A percentile compares a stretch with the other conserved stretches of the same genome.
These are phyloP conservation scores for Ichneumoninae sp. DNA, from an alignment of 2,888 invertebrate genomes.

Conservation along the genomic window DNA sequence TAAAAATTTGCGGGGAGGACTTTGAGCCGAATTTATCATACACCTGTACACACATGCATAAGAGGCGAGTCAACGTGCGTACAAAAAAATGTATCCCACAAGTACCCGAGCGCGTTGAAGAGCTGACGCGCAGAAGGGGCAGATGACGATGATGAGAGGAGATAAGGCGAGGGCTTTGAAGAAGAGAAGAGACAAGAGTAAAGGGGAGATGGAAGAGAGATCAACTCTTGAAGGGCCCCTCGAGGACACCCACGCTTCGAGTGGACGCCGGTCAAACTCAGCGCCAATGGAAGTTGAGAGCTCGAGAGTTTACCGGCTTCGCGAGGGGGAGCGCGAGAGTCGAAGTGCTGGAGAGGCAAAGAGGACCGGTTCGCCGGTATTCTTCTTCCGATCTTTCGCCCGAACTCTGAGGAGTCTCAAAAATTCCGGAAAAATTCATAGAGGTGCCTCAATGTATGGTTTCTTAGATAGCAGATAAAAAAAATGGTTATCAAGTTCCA, in stretches of 20 bases:
- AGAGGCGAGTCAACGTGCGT: background rate
- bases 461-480: background rate
- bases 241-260: conserved; percentile 63
- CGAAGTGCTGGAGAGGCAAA: conserved; percentile 9
- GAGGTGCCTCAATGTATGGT: background rate
- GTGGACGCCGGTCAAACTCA: conserved; percentile 42
- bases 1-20: background rate
- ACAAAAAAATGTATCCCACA: conserved; percentile 4
- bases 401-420: background rate
- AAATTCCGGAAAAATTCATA: background rate
- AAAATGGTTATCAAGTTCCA: background rate
- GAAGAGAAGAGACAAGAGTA: conserved; percentile 18
- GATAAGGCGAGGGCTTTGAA: background rate
- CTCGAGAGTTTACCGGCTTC: conserved; percentile 45
- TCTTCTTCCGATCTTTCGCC: conserved; percentile 34
- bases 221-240: conserved; percentile 28
- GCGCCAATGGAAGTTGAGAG: conserved; percentile 62
- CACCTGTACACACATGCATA: background rate
- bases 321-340: conserved; percentile 14
- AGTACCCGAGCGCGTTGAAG: conserved; percentile 20
- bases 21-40: background rate
- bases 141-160: conserved; percentile 11
- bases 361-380: conserved; percentile 53
- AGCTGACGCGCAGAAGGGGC: conserved; percentile 6
- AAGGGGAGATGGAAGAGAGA: conserved; percentile 25